Evolutionary conservation across 2,797 vertebrate genomes (phyloP), one percentile per base, ranked within the genome.

Genomic region (Neostethus bicornis): DNA sequence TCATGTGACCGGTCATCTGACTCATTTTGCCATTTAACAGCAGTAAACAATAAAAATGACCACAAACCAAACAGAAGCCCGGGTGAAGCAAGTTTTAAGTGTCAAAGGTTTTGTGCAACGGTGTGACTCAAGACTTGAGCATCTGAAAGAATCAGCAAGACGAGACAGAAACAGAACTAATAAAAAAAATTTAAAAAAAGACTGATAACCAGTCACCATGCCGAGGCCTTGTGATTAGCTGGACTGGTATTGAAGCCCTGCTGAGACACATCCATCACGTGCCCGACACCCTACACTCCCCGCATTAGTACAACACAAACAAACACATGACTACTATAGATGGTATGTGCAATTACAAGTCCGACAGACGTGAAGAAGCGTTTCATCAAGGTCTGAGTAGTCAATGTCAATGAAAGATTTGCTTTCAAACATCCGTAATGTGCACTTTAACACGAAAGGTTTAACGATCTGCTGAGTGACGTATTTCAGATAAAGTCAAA

Each of bases 311-410:
- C 32, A 46, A 5, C 34, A 34, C 31, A 48, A 75, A 81, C 70
- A 79, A 67, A 66, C 51, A 49, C 38, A 50, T 60, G 70, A 79
- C 75, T 48, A 48, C 42, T 45, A 17, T n/a, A 29, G 58, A 41
- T 50, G 64, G 72, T 46, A 69, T 75, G 69, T 66, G 56, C 47
- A 61, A 75, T 62, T 57, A 79, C 62, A 37, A 49, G 81, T 66
- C 57, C 35, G 46, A 31, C 50, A 38, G 70, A 53, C 17, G 24
- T 21, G n/a, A n/a, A n/a, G n/a, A n/a, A n/a, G n/a, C n/a, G n/a
- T n/a, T n/a, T n/a, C n/a, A n/a, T n/a, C n/a, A n/a, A n/a, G n/a
- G n/a, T n/a, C n/a, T n/a, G n/a, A n/a, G n/a, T n/a, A n/a, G n/a
- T n/a, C n/a, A n/a, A n/a, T n/a, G n/a, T n/a, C n/a, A n/a, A n/a